These are phyloP conservation scores for Elephantulus edwardii DNA, from an alignment of 2,113 vertebrate genomes.

Conservation along the genomic window DNA sequence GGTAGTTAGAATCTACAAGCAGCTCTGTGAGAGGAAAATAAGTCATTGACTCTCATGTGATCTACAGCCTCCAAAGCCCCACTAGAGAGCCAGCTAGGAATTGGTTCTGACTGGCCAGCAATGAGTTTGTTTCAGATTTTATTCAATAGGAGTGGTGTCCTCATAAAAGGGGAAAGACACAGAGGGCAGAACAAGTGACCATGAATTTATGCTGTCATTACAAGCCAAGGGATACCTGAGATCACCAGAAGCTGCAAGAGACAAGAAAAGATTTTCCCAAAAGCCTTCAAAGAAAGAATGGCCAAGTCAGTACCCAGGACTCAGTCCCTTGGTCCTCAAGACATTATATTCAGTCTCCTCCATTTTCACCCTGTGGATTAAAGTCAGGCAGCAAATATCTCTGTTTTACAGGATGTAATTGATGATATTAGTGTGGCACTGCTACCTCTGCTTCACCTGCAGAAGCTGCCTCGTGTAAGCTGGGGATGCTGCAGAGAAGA, in stretches of 20 bases:
- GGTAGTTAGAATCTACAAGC: no score
- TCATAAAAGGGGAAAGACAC: background rate
- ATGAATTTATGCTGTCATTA: background rate
- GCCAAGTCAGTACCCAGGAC: background rate
- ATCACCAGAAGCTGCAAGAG: background rate
- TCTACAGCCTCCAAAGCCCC: no score
- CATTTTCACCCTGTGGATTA: slow-evolving; percentile 50
- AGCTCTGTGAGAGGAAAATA: no score
- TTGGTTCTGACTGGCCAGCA: no score
- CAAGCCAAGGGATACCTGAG: background rate
- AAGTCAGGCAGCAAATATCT: slow-evolving; percentile 46
- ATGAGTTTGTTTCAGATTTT: no score
- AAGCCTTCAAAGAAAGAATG: background rate
- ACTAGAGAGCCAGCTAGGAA: no score
- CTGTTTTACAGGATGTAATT: slow-evolving; percentile 62
- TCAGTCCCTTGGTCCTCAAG: background rate
- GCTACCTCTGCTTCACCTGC: slow-evolving; percentile 26
- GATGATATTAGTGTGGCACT: slow-evolving; percentile 63
- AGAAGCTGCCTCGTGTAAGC: slow-evolving; percentile 23
- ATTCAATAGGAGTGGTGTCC: background rate
- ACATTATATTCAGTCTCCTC: background rate
- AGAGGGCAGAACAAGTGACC: background rate
- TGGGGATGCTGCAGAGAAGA: background rate
- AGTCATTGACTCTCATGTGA: no score
- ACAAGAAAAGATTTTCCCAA: background rate